These are phyloP conservation scores for Arothron firmamentum DNA, from an alignment of 2,113 vertebrate species.

Conservation along the genomic window DNA sequence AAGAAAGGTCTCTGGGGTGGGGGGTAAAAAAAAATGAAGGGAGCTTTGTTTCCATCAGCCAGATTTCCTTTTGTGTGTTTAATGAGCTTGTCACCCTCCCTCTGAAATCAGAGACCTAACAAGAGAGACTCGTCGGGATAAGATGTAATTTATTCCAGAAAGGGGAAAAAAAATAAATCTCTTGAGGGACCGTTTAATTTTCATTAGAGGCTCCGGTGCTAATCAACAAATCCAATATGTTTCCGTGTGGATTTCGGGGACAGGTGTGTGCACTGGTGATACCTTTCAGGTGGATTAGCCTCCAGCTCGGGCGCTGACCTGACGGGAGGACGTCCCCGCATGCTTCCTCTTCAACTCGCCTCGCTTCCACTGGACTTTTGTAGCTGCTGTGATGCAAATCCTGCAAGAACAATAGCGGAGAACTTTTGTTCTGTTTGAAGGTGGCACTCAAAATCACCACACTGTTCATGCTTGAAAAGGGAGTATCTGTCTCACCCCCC, in stretches of 20 bases:
- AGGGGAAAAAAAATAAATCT: conserved; percentile 12
- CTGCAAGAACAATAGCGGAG: no score
- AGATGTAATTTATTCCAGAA: conserved; percentile 37
- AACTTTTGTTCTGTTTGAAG: no score
- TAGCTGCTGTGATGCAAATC: no score
- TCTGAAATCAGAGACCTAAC: conserved; percentile 23
- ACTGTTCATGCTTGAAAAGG: no score
- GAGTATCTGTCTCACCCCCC: no score
- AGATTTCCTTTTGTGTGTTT: conserved; percentile 37
- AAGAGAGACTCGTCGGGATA: conserved; percentile 23
- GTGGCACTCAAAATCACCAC: no score
- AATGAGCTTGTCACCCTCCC: conserved; percentile 33
- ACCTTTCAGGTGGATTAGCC: no score
- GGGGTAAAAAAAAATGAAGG: conserved; percentile 49
- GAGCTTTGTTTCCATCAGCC: conserved; percentile 43
- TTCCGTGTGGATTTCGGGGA: conserved; percentile 9
- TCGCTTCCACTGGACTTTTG: no score
- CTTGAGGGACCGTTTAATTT: conserved; percentile 40
- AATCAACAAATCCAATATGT: conserved; percentile 38
- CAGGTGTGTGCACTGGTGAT: no score
- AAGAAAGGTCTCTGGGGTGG: conserved; percentile 23
- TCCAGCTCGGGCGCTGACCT: no score
- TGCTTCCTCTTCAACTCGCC: no score
- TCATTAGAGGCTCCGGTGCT: conserved; percentile 33
- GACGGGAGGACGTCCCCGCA: no score